These are phyloP conservation scores for Tenthredo scrophulariae DNA, from an alignment of 2,888 invertebrate genomes.

Conservation along the genomic window DNA sequence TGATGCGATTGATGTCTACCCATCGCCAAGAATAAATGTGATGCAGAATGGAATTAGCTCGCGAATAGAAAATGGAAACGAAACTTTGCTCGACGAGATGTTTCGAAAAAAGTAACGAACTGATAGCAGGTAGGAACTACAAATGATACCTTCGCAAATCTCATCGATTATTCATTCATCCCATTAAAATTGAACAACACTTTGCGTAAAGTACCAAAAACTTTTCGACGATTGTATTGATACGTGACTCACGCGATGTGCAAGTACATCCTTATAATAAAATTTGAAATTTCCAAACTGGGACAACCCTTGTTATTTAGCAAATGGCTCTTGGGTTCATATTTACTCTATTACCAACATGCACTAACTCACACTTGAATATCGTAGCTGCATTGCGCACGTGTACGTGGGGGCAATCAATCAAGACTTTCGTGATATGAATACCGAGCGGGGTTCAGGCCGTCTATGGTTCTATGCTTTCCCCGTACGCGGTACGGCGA, in stretches of 20 bases:
- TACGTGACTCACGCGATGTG: slow-evolving; percentile 24
- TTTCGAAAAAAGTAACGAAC: not conserved
- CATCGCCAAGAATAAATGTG: not conserved
- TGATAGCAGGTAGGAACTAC: not conserved
- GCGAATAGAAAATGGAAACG: not conserved
- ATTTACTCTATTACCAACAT: slow-evolving; percentile 45
- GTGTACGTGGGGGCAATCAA: slow-evolving; percentile 49
- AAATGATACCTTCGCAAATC: not conserved
- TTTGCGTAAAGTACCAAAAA: not conserved
- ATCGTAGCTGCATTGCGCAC: slow-evolving; percentile 35
- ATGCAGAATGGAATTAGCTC: not conserved
- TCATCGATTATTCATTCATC: not conserved
- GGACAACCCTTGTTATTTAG: slow-evolving; percentile 33
- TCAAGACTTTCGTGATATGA: slow-evolving; percentile 51
- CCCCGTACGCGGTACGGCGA: slow-evolving; percentile 34
- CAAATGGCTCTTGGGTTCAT: slow-evolving; percentile 37
- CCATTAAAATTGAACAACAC: not conserved
- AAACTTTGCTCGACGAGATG: not conserved
- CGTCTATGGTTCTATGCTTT: slow-evolving; percentile 48
- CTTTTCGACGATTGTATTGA: not conserved
- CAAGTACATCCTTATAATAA: not conserved
- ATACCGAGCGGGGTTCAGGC: slow-evolving; percentile 47
- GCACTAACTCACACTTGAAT: slow-evolving; percentile 17
- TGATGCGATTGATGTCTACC: slow-evolving; percentile 13
- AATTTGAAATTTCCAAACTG: slow-evolving; percentile 5